Conservation (phyloP, 1,140 invertebrate species). For the Polypedilum pembai region DNA sequence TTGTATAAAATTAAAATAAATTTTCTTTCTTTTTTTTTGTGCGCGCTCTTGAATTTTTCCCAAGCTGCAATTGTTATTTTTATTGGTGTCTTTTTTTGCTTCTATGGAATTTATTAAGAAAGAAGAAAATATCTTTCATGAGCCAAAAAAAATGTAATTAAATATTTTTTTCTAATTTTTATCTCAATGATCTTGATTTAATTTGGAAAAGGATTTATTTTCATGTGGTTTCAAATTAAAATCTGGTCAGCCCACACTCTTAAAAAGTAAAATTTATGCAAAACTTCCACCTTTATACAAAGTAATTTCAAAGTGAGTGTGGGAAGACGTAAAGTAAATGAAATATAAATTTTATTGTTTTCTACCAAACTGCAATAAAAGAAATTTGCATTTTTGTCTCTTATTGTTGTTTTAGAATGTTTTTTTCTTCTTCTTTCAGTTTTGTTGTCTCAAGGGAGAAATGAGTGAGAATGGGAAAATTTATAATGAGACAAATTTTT, state of each 20-base stretch:
- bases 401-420: background rate
- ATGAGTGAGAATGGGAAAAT: too few relatives aligned
- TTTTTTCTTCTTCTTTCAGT: conserved; percentile 15
- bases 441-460: background rate
- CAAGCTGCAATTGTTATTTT: conserved; percentile 27
- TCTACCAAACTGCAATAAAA: conserved; percentile 17
- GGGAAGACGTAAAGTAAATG: conserved; percentile 7
- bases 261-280: background rate
- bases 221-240: background rate
- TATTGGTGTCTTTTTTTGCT: conserved; percentile 10
- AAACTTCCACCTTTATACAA: background rate
- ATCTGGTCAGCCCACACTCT: background rate
- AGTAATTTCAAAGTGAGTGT: background rate
- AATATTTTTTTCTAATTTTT: too few relatives aligned
- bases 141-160: too few relatives aligned
- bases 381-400: conserved; percentile 22
- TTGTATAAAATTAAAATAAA: conserved; percentile 29
- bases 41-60: background rate
- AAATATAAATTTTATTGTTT: conserved; percentile 28
- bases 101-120: too few relatives aligned
- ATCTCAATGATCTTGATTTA: background rate
- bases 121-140: too few relatives aligned
- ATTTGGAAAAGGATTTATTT: background rate
- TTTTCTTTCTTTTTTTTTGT: background rate
- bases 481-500: background rate